Conservation (phyloP, 2,888 invertebrate genomes). For the Petrophora chlorosata region DNA sequence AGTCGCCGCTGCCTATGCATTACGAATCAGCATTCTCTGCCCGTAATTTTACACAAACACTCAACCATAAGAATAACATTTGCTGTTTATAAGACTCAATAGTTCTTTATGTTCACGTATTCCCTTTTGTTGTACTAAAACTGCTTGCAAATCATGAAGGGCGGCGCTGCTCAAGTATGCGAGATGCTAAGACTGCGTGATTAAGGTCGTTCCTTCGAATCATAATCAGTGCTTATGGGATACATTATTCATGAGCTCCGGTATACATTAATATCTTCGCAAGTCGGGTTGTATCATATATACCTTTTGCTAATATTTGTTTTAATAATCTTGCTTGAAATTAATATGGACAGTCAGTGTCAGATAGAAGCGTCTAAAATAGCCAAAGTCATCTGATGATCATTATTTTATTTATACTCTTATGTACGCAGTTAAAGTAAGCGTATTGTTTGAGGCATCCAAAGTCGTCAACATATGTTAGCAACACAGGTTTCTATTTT, state of each 20-base stretch:
- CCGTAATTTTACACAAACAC: no score
- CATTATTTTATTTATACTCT: no score
- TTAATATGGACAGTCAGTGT: no score
- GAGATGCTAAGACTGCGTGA: constrained; percentile 38
- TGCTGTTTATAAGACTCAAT: no score
- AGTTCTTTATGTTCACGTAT: constrained; percentile 6
- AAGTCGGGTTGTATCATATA: background rate
- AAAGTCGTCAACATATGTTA: no score
- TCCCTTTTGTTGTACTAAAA: constrained; percentile 31
- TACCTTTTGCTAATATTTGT: constrained; percentile 9
- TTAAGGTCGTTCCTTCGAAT: constrained; percentile 37
- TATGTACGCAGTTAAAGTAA: no score
- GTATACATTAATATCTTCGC: constrained; percentile 18
- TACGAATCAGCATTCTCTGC: constrained; percentile 31
- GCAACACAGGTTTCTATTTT: no score
- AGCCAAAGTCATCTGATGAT: no score
- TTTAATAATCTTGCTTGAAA: constrained; percentile 6
- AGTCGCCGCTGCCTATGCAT: constrained; percentile 36
- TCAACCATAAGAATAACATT: no score
- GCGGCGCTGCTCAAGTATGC: constrained; percentile 29
- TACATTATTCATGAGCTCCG: constrained; percentile 29
- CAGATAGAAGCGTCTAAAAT: no score
- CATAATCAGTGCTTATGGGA: constrained; percentile 27
- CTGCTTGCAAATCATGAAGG: constrained; percentile 29
- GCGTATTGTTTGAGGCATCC: no score